Base-by-base conservation (phyloP, 2,888 invertebrate species). In the Lasioglossum oenotherae region DNA sequence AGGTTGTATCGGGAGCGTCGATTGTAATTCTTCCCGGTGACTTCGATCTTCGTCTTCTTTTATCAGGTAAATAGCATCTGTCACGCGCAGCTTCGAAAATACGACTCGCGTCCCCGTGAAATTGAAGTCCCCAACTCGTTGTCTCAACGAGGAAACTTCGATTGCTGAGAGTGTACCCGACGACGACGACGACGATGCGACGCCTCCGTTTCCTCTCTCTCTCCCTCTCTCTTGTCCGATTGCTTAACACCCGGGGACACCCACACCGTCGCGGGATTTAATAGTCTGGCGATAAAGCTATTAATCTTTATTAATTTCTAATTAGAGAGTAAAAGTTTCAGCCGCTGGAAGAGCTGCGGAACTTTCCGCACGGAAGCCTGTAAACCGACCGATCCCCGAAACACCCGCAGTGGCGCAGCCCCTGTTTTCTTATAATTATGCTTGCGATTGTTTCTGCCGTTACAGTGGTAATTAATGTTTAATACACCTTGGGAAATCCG, bases 231-330 rank as follows among this genome's bases (percentile, higher is more conserved):
- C 53, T 23, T 57, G 80, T 71, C 41, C 38, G 49, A 71, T 49
- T 27, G 57, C 27, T 46, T 38, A 74, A 67, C 81, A n/a, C 69
- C 57, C 4, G 57, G 23, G n/a, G 57, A 57, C 57, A 53, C 27
- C 41, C 69, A 38, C 31, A 19, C 49, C 38, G n/a, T 64, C 46
- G 44, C 35, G 67, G 87, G 84, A 90, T 92, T 92, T 94, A 92
- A 94, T 93, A 91, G 92, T 90, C 91, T 80, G 82, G 82, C 92
- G 90, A 92, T 92, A 92, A 93, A 92, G 92, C 93, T 93, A 92
- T 94, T 92, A 93, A 93, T 93, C 93, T 92, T 91, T 92, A 93
- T 94, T 93, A 94, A 93, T 94, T 92, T 88, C 86, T 92, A 92
- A 93, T 93, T 91, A 92, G 85, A 81, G 89, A 82, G 90, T 91